Conservation (phyloP, 2,797 vertebrate genomes). For the Taeniopygia guttata region DNA sequence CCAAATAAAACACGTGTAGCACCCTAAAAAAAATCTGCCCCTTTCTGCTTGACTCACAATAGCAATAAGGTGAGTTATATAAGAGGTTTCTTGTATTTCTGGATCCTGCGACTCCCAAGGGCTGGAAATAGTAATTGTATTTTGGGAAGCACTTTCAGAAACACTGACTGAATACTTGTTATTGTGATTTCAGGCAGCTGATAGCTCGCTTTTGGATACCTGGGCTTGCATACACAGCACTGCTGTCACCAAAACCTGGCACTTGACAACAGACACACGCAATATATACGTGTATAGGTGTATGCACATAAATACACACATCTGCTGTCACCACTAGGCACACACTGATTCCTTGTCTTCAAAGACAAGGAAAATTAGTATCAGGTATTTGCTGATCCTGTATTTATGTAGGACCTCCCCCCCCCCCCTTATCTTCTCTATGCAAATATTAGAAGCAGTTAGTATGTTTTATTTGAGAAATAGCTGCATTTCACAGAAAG, state of each 20-base stretch:
- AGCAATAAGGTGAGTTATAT: constrained; percentile 45
- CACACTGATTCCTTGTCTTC: not conserved
- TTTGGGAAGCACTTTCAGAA: constrained; percentile 53
- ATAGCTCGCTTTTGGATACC: not conserved
- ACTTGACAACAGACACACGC: not conserved
- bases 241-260: not conserved
- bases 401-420: not conserved
- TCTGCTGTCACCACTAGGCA: not conserved
- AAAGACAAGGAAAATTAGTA: not conserved
- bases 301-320: accelerated
- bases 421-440: not conserved
- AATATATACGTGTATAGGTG: not conserved
- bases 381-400: not conserved
- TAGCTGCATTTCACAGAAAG: constrained; percentile 1
- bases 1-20: constrained; percentile 24
- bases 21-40: not conserved
- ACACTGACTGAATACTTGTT: not conserved
- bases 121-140: constrained; percentile 51
- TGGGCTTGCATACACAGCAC: not conserved
- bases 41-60: not conserved
- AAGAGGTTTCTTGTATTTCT: constrained; percentile 35
- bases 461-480: not conserved
- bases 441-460: not conserved
- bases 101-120: not conserved
- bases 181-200: constrained; percentile 11